Percentiles rank a stretch among this genome's conserved stretches.
Conservation (phyloP, 2,888 invertebrate genomes). For the Luperina nickerlii region DNA sequence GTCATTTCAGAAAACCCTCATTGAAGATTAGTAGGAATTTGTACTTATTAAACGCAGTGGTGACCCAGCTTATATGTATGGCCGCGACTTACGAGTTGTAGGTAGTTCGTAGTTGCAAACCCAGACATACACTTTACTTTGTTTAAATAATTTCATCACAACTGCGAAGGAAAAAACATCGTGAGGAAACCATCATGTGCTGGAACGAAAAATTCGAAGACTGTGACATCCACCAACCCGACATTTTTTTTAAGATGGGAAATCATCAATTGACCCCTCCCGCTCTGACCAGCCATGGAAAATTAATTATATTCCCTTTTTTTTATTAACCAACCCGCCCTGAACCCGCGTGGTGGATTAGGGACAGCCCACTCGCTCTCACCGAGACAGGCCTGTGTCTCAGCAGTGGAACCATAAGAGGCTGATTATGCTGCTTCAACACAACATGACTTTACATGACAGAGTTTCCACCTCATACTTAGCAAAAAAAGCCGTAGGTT, state of each 20-base stretch:
- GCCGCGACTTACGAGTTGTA: not conserved
- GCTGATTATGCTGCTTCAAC: not conserved
- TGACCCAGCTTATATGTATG: not conserved
- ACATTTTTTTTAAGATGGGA: too few species aligned
- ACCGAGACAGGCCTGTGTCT: not conserved
- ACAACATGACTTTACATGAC: not conserved
- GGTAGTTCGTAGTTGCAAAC: not conserved
- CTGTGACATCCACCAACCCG: not conserved
- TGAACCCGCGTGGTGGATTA: not conserved
- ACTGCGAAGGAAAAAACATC: not conserved
- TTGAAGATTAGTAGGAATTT: not conserved
- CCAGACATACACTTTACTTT: not conserved
- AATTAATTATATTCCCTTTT: too few species aligned
- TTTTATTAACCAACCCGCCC: not conserved
- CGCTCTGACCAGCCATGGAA: too few species aligned
- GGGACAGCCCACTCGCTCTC: not conserved
- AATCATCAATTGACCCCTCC: too few species aligned
- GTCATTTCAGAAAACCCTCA: too few species aligned
- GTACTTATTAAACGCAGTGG: not conserved
- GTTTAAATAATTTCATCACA: too few species aligned
- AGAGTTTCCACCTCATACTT: constrained; percentile 11
- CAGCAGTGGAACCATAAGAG: not conserved
- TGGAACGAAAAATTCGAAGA: not conserved
- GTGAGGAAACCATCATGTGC: not conserved
- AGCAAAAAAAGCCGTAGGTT: constrained; percentile 23